Conservation (phyloP, 35 echinoderm and acorn worm species). For the Heliocidaris erythrogramma region DNA sequence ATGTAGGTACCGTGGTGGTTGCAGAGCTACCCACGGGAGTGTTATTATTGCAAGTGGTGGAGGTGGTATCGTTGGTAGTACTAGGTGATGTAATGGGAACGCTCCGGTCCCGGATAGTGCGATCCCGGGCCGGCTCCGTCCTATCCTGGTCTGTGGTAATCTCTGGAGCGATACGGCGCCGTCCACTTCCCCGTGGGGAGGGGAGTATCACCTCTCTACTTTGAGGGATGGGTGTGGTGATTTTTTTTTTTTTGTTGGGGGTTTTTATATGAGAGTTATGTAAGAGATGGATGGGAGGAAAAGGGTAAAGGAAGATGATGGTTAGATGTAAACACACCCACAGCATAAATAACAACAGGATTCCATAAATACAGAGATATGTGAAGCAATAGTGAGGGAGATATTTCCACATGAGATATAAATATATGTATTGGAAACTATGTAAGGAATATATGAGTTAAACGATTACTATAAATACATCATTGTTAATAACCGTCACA, state of each 20-base stretch:
- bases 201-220: slow-evolving; percentile 57
- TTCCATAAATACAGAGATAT: background rate
- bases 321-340: slow-evolving; percentile 44
- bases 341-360: slow-evolving; percentile 21
- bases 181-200: slow-evolving; percentile 33
- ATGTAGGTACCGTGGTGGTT: slow-evolving; percentile 62
- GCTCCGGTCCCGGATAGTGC: slow-evolving; percentile 23
- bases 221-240: slow-evolving; percentile 6
- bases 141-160: slow-evolving; percentile 65
- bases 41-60: slow-evolving; percentile 53
- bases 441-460: background rate
- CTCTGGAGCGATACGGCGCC: slow-evolving; percentile 60
- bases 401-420: background rate
- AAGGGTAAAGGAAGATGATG: slow-evolving; percentile 28
- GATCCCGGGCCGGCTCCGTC: slow-evolving; percentile 28
- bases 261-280: slow-evolving; percentile 40
- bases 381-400: slow-evolving; percentile 10
- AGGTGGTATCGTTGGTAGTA: slow-evolving; percentile 57
- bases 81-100: slow-evolving; percentile 43
- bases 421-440: background rate
- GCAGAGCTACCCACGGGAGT: slow-evolving; percentile 62
- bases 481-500: background rate
- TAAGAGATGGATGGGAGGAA: background rate
- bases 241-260: slow-evolving; percentile 7
- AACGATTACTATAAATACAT: background rate